Evolutionary conservation across 1,140 invertebrate genomes (phyloP), one percentile per base, ranked within the genome.

Genomic region (Atta colombica): DNA sequence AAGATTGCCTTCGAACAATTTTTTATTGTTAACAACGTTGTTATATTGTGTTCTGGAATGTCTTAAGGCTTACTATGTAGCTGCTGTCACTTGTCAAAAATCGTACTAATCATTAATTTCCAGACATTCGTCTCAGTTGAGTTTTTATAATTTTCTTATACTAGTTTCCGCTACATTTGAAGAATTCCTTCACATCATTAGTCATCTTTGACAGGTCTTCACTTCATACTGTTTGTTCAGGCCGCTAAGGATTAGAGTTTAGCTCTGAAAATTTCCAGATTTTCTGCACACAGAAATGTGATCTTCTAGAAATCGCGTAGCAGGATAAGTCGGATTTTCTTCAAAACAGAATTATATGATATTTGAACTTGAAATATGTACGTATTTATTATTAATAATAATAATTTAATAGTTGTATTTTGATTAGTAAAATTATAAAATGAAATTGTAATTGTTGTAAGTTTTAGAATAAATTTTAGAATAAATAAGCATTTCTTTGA

Each of bases 181-280:
- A 74, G 25, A 35, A 90, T 86, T 77, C 80, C 55, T 14, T 58
- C 28, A 45, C 87, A 72, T 90, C 86, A 87, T 89, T 90, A 87
- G 61, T 90, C 69, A 88, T 58, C 69, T 81, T 85, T 75, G 89
- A 81, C 89, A 66, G 68, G 51, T n/a, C 49, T 28, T n/a, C 55
- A 58, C 16, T 28, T 69, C 58, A 49, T 18, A 28, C 18, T 91
- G 87, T 91, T 91, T 91, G 81, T 85, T 90, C 87, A 91, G 87
- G 80, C 21, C 65, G 49, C 12, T 8, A 39, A 39, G 85, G 87
- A 90, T 90, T 90, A 91, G 61, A 86, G 63, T 4, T 61, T 74
- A 53, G 89, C 66, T 84, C 74, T 25, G 51, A 85, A 45, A 45
- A 49, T 49, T 16, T 84, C 18, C 61, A 89, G 85, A 89, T 88